Percentiles rank a stretch among this genome's conserved stretches.
These are phyloP conservation scores for Zapornia atra DNA, from an alignment of 2,113 vertebrate genomes.

Conservation along the genomic window DNA sequence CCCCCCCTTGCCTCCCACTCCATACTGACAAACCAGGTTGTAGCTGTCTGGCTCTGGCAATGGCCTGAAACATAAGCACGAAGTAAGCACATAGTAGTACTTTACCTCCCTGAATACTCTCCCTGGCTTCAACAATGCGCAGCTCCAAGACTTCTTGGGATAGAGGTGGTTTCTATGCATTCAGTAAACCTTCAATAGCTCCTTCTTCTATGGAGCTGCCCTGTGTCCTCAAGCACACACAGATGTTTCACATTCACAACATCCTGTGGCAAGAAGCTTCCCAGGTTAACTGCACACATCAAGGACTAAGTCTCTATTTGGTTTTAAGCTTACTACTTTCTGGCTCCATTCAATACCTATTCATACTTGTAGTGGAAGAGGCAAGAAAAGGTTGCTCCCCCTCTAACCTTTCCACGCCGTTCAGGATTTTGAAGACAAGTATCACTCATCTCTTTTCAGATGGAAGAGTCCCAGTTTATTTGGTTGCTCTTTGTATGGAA, in stretches of 20 bases:
- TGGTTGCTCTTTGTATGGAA: background rate
- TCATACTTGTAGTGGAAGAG: background rate
- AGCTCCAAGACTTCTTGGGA: background rate
- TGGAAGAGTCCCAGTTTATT: background rate
- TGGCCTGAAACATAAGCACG: background rate
- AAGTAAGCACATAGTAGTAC: background rate
- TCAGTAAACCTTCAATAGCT: background rate
- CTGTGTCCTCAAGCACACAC: background rate
- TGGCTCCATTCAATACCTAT: background rate
- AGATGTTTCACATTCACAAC: background rate
- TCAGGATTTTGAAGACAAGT: background rate
- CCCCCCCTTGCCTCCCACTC: background rate
- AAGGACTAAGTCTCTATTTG: background rate
- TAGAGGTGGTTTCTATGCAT: background rate
- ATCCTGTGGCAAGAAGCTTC: conserved; percentile 6
- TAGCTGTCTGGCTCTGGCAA: background rate
- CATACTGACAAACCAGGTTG: background rate
- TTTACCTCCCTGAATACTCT: background rate
- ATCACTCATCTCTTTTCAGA: background rate
- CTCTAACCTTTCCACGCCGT: background rate
- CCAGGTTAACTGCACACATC: conserved; percentile 25
- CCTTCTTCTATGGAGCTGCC: background rate
- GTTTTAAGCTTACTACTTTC: background rate
- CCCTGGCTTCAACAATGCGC: background rate
- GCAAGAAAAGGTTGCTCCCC: background rate